Evolutionary conservation across 2,797 vertebrate genomes (phyloP), one percentile per base, ranked within the genome.

Genomic region (Odontamblyopus rebecca): DNA sequence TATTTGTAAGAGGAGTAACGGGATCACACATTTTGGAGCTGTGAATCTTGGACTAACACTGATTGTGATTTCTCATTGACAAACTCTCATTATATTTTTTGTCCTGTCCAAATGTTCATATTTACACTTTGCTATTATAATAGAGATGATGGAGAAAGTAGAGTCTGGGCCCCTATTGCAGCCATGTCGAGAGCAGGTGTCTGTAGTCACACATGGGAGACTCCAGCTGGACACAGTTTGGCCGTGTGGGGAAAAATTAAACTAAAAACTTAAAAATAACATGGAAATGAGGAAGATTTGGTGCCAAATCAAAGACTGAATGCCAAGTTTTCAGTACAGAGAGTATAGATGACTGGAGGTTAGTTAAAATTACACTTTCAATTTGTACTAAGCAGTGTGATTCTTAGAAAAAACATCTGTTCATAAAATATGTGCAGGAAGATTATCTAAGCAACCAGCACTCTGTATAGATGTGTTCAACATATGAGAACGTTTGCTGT

Each of bases 121-220:
- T 67, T 38, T 56, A 38, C 53, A 38, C 53, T 12, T 18, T 0
- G 64, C 64, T n/a, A 32, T 32, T 56, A 53, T 51, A 3, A 67
- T 5, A 6, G 16, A 65, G 57, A 27, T 30, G 60, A 61, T 35
- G 44, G 23, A 41, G 53, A 56, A 23, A 41, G 51, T 8, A n/a
- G 56, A 76, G 60, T 15, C 70, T 73, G 23, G 23, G 53, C 76
- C 69, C 74, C 75, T 73, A 29, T 73, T 70, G 3, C 29, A 18
- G 23, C 77, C 84, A 74, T 53, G 44, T 15, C 4, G 12, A 15
- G 78, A 81, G 71, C 82, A 85, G 82, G 81, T 83, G 79, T 62
- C 61, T 76, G 50, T n/a, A 65, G 74, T 66, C 73, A 69, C 79
- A 76, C 71, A 77, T 81, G 79, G 68, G 48, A 74, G 60, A 66